phyloP scores from a whole-genome alignment of 2,888 invertebrate genomes.

The Brenthis daphne region DNA sequence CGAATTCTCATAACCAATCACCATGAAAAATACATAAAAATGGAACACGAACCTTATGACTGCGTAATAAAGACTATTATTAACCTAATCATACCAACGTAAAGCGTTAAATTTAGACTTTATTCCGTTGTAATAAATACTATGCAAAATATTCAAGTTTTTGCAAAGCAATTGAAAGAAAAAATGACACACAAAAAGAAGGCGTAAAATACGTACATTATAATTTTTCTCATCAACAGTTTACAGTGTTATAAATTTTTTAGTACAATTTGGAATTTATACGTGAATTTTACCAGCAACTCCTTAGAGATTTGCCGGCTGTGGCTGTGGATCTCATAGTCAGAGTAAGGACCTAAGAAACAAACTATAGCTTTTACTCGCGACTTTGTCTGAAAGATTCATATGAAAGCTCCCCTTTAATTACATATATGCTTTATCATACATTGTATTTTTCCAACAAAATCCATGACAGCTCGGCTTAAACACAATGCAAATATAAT shows the following conservation, averaged over 20 bases:
- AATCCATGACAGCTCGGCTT: too few species aligned
- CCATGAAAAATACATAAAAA: constrained; percentile 5
- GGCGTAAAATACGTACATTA: constrained; percentile 29
- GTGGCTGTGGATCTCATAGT: too few species aligned
- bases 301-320: too few species aligned
- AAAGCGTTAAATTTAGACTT: not conserved
- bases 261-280: not conserved
- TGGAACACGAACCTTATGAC: constrained; percentile 2
- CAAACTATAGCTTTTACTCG: too few species aligned
- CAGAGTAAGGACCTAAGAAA: too few species aligned
- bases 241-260: not conserved
- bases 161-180: constrained; percentile 21
- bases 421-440: too few species aligned
- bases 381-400: too few species aligned
- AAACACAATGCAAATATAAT: too few species aligned
- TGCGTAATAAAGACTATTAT: not conserved
- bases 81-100: not conserved
- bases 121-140: not conserved
- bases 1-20: constrained; percentile 29
- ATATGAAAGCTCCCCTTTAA: too few species aligned
- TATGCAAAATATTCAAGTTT: not conserved
- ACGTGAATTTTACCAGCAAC: too few species aligned
- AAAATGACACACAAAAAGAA: constrained; percentile 34
- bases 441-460: too few species aligned
- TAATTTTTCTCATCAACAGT: constrained; percentile 19